Evolutionary conservation across 1,140 invertebrate genomes (phyloP).

Genomic region (Aporrectodea caliginosa): DNA sequence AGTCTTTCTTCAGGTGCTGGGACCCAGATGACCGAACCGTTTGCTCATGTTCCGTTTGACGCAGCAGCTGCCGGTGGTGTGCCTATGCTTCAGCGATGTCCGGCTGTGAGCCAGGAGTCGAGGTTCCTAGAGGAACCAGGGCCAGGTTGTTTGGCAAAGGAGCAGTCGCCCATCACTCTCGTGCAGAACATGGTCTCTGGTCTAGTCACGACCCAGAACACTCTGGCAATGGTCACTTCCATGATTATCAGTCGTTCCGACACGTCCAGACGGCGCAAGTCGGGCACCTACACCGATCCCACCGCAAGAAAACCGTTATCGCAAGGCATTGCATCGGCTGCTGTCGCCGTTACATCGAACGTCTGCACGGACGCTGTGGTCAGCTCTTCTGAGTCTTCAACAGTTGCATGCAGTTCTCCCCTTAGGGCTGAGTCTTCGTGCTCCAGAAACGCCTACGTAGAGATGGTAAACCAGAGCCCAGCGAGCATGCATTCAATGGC

Average conservation of each 20-base stretch:
- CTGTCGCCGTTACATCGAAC: not conserved
- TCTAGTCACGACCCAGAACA: constrained; percentile 30
- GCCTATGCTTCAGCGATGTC: not conserved
- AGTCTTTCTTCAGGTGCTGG: not conserved
- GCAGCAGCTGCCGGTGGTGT: not conserved
- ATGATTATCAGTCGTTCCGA: not conserved
- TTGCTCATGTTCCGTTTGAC: not conserved
- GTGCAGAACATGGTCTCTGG: constrained; percentile 36
- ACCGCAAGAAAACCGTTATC: not conserved
- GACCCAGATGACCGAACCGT: not conserved
- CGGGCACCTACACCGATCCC: not conserved
- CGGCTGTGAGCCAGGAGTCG: not conserved
- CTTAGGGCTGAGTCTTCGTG: not conserved
- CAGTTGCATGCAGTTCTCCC: not conserved
- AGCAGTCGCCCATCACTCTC: constrained; percentile 34
- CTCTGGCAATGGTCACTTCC: constrained; percentile 14
- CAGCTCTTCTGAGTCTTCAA: too few relatives aligned
- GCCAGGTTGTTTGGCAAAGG: not conserved
- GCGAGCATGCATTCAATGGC: too few relatives aligned
- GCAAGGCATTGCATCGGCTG: not conserved
- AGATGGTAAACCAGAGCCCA: not conserved
- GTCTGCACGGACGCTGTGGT: not conserved
- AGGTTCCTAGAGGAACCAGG: not conserved
- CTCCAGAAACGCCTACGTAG: not conserved
- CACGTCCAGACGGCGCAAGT: not conserved